Conservation (phyloP, 1,140 invertebrate genomes). For the Lethocerus indicus region DNA sequence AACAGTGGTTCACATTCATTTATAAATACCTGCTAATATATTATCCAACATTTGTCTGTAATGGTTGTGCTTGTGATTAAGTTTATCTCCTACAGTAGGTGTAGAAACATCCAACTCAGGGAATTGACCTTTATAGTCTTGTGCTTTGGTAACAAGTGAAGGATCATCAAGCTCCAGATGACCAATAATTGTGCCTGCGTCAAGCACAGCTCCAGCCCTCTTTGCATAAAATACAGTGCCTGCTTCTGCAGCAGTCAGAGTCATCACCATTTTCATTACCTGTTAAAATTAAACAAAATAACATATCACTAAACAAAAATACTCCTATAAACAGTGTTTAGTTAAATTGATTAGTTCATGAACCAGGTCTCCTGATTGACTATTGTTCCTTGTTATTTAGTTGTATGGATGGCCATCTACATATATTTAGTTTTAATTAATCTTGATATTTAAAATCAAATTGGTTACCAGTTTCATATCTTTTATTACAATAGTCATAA, state of each 20-base stretch:
- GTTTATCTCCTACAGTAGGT: constrained; percentile 52
- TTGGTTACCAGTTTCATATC: too few relatives aligned
- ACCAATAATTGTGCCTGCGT: constrained; percentile 79
- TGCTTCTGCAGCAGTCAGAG: constrained; percentile 69
- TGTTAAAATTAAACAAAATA: constrained; percentile 18
- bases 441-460: too few relatives aligned
- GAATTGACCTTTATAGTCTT: constrained; percentile 66
- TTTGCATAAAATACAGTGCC: constrained; percentile 78
- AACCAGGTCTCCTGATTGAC: too few relatives aligned
- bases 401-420: too few relatives aligned
- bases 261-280: constrained; percentile 99
- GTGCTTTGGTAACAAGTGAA: constrained; percentile 63
- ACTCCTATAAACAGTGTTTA: too few relatives aligned
- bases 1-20: background rate
- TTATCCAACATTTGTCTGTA: constrained; percentile 67
- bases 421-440: too few relatives aligned
- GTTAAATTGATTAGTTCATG: too few relatives aligned
- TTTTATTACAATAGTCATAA: too few relatives aligned
- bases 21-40: constrained; percentile 48
- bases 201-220: constrained; percentile 86
- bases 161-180: constrained; percentile 84
- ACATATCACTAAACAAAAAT: background rate
- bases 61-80: constrained; percentile 78
- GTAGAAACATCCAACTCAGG: constrained; percentile 37
- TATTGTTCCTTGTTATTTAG: too few relatives aligned